Percentiles rank a stretch among this genome's conserved stretches.
Evolutionary conservation across 1,140 invertebrate species (phyloP).

Genomic region (Drosophila repletoides): DNA sequence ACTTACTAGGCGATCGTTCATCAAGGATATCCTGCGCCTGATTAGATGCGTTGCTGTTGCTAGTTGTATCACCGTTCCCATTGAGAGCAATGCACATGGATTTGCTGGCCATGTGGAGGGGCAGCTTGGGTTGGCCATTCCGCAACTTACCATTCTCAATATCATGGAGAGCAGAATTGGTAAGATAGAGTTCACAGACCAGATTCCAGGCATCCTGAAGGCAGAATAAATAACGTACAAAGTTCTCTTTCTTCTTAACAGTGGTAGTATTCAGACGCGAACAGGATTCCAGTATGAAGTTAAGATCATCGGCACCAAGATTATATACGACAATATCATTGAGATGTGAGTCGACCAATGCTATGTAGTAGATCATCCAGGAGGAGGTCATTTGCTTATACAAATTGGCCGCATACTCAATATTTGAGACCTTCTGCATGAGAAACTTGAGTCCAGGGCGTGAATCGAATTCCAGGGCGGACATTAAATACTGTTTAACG

Average conservation of each 20-base stretch:
- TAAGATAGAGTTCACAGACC: conserved; percentile 84
- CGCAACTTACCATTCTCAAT: conserved; percentile 81
- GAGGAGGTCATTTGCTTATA: conserved; percentile 96
- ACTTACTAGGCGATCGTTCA: conserved; percentile 69
- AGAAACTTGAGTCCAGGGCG: conserved; percentile 96
- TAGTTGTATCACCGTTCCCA: conserved; percentile 52
- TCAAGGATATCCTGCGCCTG: conserved; percentile 18
- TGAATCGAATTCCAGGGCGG: conserved; percentile 92
- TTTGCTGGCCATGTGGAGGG: conserved; percentile 34
- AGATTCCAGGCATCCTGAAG: conserved; percentile 85
- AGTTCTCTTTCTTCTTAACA: conserved; percentile 84
- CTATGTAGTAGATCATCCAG: conserved; percentile 94
- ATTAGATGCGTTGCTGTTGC: conserved; percentile 18
- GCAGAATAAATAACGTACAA: conserved; percentile 84
- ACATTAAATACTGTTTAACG: conserved; percentile 90
- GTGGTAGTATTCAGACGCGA: conserved; percentile 83
- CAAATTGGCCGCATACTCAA: conserved; percentile 94
- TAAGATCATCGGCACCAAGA: conserved; percentile 86
- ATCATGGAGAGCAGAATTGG: conserved; percentile 83
- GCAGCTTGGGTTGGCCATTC: conserved; percentile 25
- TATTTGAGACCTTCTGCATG: conserved; percentile 94
- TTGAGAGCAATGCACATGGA: conserved; percentile 64
- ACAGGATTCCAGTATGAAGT: conserved; percentile 86
- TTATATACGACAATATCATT: conserved; percentile 86
- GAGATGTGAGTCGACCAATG: conserved; percentile 91